phyloP scores from a whole-genome alignment of 2,888 invertebrate genomes.

The Taenaris catops region DNA sequence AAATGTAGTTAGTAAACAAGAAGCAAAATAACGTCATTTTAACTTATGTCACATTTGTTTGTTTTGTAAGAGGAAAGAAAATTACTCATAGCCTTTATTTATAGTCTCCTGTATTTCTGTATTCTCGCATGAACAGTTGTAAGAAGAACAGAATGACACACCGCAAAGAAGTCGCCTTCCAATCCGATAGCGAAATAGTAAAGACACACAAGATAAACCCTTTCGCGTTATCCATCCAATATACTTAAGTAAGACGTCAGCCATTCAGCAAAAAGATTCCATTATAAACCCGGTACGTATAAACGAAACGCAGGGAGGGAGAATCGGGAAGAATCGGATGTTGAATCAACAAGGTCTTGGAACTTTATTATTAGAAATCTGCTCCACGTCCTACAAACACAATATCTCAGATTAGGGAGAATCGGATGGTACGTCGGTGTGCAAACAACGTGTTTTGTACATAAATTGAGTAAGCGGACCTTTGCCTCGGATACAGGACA shows the following conservation, averaged over 20 bases:
- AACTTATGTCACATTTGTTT: too few relatives aligned
- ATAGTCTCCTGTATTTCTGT: too few relatives aligned
- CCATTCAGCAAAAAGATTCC: constrained; percentile 16
- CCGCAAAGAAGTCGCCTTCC: too few relatives aligned
- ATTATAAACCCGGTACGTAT: constrained; percentile 19
- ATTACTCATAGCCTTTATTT: too few relatives aligned
- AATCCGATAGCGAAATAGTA: neutral
- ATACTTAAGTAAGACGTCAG: constrained; percentile 14
- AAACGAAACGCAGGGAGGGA: constrained; percentile 9
- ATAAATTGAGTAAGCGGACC: constrained; percentile 32
- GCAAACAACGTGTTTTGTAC: constrained; percentile 39
- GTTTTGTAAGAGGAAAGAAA: too few relatives aligned
- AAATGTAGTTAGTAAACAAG: too few relatives aligned
- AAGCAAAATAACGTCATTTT: too few relatives aligned
- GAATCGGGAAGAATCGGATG: constrained; percentile 18
- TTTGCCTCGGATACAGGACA: constrained; percentile 33
- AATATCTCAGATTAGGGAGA: constrained; percentile 44
- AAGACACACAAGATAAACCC: constrained; percentile 1
- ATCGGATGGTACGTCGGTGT: constrained; percentile 27
- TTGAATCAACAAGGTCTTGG: constrained; percentile 24
- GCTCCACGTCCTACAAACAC: constrained; percentile 36
- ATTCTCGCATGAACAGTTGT: too few relatives aligned
- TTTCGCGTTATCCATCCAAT: constrained; percentile 9
- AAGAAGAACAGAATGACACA: too few relatives aligned
- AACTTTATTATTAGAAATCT: constrained; percentile 30